Conservation (phyloP, 64 coral and sea anemone genomes). For the Astreopora myriophthalma region DNA sequence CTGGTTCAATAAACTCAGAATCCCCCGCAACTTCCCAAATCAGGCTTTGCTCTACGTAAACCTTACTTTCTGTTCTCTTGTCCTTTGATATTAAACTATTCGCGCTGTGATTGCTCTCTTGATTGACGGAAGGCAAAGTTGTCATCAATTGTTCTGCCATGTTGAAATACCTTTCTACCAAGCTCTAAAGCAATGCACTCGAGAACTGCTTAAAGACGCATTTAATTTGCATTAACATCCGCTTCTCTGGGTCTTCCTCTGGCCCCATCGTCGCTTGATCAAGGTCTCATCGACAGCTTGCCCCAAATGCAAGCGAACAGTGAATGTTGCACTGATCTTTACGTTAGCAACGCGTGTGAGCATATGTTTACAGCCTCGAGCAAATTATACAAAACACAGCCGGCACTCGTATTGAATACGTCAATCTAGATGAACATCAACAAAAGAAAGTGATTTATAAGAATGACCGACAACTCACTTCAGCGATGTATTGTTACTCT, state of each 20-base stretch:
- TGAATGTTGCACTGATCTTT: background rate
- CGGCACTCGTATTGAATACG: too few relatives aligned
- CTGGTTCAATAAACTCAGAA: background rate
- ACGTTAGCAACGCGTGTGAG: background rate
- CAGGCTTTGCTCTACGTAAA: background rate
- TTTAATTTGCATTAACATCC: background rate
- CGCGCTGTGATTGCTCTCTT: background rate
- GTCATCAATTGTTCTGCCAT: background rate
- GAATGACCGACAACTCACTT: background rate
- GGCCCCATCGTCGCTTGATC: background rate
- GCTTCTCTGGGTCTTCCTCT: background rate
- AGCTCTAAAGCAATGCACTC: background rate
- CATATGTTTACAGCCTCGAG: background rate
- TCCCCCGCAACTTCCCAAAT: background rate
- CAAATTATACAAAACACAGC: background rate
- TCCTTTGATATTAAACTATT: background rate
- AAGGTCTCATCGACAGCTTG: background rate
- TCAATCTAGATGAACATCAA: background rate
- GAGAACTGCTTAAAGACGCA: background rate
- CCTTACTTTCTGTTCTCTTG: background rate
- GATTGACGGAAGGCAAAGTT: constrained; percentile 1
- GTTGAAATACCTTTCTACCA: background rate
- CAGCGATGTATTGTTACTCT: background rate
- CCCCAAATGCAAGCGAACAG: background rate
- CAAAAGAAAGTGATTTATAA: background rate